phyloP scores from a whole-genome alignment of 2,113 vertebrate species.

The human region DNA sequence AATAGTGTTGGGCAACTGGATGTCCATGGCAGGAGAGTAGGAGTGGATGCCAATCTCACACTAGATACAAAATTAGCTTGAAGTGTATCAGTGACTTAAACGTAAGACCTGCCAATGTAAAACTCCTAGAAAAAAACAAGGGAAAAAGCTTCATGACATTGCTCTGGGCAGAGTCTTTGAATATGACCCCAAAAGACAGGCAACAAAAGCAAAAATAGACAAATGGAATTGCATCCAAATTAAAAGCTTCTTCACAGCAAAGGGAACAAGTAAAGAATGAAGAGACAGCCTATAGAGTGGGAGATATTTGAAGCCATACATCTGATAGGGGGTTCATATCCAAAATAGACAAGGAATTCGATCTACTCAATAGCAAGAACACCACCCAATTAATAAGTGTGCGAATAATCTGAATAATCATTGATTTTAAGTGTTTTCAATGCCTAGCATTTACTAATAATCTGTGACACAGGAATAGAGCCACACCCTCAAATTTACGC shows the following conservation, averaged over 20 bases:
- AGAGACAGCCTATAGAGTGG: background rate
- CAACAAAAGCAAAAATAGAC: background rate
- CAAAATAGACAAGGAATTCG: background rate
- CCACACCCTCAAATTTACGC: no score
- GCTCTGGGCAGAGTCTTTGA: background rate
- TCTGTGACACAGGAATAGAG: background rate
- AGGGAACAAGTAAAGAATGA: background rate
- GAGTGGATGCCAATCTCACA: background rate
- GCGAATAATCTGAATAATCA: background rate
- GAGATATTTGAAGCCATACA: background rate
- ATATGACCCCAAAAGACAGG: background rate
- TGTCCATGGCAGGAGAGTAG: background rate
- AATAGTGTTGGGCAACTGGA: background rate
- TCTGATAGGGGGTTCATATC: background rate
- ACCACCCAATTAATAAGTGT: background rate
- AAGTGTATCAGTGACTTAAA: background rate
- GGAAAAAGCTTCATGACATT: background rate
- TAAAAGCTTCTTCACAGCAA: background rate
- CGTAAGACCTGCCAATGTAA: background rate
- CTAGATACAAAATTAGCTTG: background rate
- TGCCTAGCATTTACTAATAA: background rate
- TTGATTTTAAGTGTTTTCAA: background rate
- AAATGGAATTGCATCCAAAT: background rate
- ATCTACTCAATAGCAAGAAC: background rate
- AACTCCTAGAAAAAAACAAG: background rate